phyloP scores from a whole-genome alignment of 2,797 vertebrate species.

The Coranthus polyacanthus region DNA sequence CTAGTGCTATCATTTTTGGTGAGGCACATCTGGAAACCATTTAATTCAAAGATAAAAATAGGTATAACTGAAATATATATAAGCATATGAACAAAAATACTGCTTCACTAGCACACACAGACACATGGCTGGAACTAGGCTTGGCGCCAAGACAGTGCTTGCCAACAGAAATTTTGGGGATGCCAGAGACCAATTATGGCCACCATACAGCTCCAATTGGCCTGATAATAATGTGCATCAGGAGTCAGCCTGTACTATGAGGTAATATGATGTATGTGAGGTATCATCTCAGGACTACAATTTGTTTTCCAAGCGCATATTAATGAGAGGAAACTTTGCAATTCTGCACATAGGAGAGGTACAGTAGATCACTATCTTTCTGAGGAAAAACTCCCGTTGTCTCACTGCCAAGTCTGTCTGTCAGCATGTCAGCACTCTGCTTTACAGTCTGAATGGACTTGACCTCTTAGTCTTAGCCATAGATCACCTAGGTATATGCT shows the following conservation, averaged over 20 bases:
- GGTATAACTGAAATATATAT: slow-evolving; percentile 14
- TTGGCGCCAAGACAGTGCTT: slow-evolving; percentile 28
- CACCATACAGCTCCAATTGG: slow-evolving; percentile 61
- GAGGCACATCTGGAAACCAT: slow-evolving; percentile 7
- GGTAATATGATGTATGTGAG: slow-evolving; percentile 77
- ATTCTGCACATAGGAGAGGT: slow-evolving; percentile 42
- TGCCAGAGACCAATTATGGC: slow-evolving; percentile 69
- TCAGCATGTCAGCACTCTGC: slow-evolving; percentile 36
- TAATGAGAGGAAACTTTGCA: slow-evolving; percentile 57
- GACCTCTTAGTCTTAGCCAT: slow-evolving; percentile 26
- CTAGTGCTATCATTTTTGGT: not conserved
- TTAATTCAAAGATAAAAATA: slow-evolving; percentile 8
- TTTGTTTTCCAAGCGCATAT: slow-evolving; percentile 54
- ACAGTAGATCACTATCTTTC: slow-evolving; percentile 58
- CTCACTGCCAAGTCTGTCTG: slow-evolving; percentile 50
- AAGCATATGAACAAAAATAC: not conserved
- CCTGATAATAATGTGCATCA: slow-evolving; percentile 57
- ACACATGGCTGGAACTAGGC: slow-evolving; percentile 42
- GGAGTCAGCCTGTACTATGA: slow-evolving; percentile 62
- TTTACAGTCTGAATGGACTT: slow-evolving; percentile 32
- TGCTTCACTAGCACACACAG: slow-evolving; percentile 22
- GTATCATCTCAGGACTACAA: slow-evolving; percentile 48
- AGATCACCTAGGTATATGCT: slow-evolving; percentile 8
- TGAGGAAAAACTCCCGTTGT: slow-evolving; percentile 37
- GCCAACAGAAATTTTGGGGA: slow-evolving; percentile 61